A percentile compares a stretch with the other conserved stretches of the same genome.
Evolutionary conservation across 1,140 invertebrate genomes (phyloP).

Genomic region (Aphis craccivora): DNA sequence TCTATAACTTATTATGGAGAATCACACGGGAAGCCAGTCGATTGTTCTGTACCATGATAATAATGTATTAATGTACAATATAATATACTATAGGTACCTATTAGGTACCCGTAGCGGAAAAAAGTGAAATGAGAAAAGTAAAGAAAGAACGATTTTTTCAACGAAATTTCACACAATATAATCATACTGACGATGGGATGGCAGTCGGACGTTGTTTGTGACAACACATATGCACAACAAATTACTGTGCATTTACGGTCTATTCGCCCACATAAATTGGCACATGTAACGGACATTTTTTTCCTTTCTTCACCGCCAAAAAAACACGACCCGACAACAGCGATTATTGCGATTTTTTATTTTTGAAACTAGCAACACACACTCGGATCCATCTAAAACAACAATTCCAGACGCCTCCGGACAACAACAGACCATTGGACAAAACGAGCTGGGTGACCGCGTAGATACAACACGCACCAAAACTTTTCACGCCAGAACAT

Average conservation of each 20-base stretch:
- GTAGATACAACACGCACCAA: background rate
- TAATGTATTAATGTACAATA: background rate
- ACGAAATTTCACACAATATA: background rate
- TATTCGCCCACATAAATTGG: conserved; percentile 55
- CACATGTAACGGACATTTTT: conserved; percentile 45
- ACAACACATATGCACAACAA: conserved; percentile 50
- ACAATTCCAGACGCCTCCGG: conserved; percentile 23
- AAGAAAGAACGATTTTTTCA: background rate
- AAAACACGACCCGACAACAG: conserved; percentile 33
- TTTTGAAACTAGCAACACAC: conserved; percentile 42
- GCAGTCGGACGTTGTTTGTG: conserved; percentile 48
- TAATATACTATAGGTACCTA: background rate
- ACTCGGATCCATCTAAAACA: background rate
- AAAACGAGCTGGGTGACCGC: background rate
- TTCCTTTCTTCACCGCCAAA: background rate
- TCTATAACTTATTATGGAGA: background rate
- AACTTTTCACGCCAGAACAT: background rate
- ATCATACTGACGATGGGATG: background rate
- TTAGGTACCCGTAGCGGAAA: background rate
- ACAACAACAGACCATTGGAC: background rate
- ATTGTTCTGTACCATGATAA: background rate
- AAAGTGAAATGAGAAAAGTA: background rate
- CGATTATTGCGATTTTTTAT: conserved; percentile 50
- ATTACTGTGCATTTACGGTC: conserved; percentile 57
- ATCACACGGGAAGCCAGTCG: no score